Conservation (phyloP, 2,113 vertebrate genomes). For the Dromaius novaehollandiae region DNA sequence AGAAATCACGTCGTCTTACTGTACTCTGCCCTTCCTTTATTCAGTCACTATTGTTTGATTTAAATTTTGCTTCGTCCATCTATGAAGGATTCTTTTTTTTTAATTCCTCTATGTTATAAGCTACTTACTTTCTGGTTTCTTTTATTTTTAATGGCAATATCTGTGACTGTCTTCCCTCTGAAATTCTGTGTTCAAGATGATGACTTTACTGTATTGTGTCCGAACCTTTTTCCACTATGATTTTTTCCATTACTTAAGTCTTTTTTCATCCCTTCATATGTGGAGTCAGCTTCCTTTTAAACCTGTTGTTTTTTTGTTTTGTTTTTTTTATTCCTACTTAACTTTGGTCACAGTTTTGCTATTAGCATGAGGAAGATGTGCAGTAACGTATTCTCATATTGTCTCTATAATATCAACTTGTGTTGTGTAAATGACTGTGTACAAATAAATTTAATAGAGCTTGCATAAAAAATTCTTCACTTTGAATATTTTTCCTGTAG, state of each 20-base stretch:
- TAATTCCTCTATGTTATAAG: neutral
- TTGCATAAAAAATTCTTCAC: neutral
- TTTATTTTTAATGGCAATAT: neutral
- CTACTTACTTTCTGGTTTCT: neutral
- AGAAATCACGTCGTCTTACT: neutral
- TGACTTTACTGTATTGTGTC: neutral
- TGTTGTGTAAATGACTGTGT: neutral
- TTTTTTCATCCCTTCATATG: neutral
- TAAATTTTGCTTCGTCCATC: neutral
- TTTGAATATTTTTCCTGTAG: neutral
- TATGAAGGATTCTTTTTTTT: neutral
- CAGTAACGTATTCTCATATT: neutral
- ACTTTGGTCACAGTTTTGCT: neutral
- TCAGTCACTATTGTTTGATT: neutral
- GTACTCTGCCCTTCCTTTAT: neutral
- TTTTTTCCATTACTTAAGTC: neutral
- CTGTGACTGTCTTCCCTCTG: neutral
- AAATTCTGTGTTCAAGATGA: neutral
- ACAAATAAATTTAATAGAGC: neutral
- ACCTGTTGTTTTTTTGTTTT: no score
- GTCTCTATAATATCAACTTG: neutral
- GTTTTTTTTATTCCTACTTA: neutral
- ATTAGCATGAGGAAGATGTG: neutral
- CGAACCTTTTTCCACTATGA: neutral
- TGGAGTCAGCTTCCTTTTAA: neutral